Base-by-base conservation (phyloP, 2,113 vertebrate species). In the Amazona vittata region DNA sequence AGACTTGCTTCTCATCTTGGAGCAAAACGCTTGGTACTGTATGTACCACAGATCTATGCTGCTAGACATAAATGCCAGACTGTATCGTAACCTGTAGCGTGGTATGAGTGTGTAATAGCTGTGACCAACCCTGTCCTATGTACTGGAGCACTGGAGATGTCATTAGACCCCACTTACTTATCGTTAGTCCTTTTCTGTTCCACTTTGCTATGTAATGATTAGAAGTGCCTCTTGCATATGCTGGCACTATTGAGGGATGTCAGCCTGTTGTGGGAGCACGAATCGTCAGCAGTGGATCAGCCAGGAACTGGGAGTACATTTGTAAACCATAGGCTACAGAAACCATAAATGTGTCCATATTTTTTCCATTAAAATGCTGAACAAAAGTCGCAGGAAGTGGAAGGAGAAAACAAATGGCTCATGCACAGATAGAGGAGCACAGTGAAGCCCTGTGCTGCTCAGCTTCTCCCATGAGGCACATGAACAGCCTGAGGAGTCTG, bases 21-120 rank as follows among this genome's bases (percentile, higher is more conserved):
- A 77, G 47, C 46, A 46, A 74, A 76, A 63, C 55, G 1, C 26
- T 19, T 41, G 59, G 31, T 55, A 10, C 20, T 76, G 15, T 43
- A 18, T 3, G 11, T 1, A 57, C 67, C 19, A 4, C 10, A 17
- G 46, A 28, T 31, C 89, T 0, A 0, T 67, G 73, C 18, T 2
- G 1, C 43, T n/a, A 64, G 55, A 11, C 10, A 15, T 15, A 69
- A 76, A 14, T 33, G 57, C 6, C 46, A 46, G 67, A 46, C 22
- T 39, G 3, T 15, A 22, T 3, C 24, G 50, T 15, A 19, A 22
- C 3, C 1, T 2, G 50, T 11, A 17, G 47, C 2, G 3, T 15
- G 55, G 64, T 28, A 10, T 19, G 28, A 63, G 8, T 6, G 37
- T 62, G 81, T 25, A 18, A 35, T 0, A 7, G 28, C 49, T 59